Base-by-base conservation (phyloP, 2,888 invertebrate species). In the Pristionchus maxplancki region DNA sequence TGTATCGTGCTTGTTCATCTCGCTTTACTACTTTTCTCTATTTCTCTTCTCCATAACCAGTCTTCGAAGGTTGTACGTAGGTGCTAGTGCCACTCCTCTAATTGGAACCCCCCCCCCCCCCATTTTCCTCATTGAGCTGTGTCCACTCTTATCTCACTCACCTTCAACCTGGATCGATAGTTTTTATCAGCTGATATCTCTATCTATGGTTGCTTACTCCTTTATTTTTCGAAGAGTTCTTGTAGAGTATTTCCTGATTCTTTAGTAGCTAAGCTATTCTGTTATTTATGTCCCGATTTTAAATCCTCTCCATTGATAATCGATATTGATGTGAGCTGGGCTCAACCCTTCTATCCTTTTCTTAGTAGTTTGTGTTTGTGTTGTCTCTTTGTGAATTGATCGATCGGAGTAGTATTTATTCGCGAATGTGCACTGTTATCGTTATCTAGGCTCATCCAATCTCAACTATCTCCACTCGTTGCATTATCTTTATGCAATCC, bases 151-250 rank as follows among this genome's bases (percentile, higher is more conserved):
- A 50, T 83, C 82, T 44, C 82, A 31, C 81, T 44, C 81, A 24
- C 82, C 82, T 83, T 83, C 34, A 34, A 83, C 53, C 13, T 4
- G 20, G 31, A 83, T 83, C 82, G 34, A 83, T 83, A 83, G 82
- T 50, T 81, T 11, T 83, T 83, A 83, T 83, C 82, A 83, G 82
- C 82, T 83, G 82, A 83, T 53, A 78, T 40, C 74, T 64, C 67
- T 78, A 44, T 78, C 44, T 44, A 40, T 40, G 40, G 20, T 40
- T 48, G 13, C 20, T 20, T 44, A 40, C 37, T 74, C 40, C 78
- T 28, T 71, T 37, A 37, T 71, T 37, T 78, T 78, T 44, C 78
- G 17, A 78, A 74, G 78, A 78, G 78, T 78, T 78, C 44, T 78
- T 28, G 78, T 78, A 78, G 78, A 78, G 78, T 78, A 78, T 24